Percentiles rank a stretch among this genome's conserved stretches.
Conservation (phyloP, 2,888 invertebrate species). For the Imbricaverruca yamaguchii region DNA sequence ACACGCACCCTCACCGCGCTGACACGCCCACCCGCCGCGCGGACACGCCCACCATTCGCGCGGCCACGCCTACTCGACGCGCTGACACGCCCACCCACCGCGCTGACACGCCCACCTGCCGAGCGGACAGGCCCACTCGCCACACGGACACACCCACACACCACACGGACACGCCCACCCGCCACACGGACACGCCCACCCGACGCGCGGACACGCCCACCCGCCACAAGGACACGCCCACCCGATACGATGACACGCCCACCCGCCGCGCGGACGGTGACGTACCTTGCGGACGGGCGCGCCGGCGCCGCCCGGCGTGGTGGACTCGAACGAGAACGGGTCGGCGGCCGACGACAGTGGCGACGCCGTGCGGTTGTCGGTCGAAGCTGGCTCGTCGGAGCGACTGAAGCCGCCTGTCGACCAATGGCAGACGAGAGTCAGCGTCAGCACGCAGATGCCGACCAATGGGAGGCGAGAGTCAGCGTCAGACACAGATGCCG, state of each 20-base stretch:
- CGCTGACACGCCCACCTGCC: neutral
- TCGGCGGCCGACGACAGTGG: neutral
- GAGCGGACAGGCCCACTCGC: neutral
- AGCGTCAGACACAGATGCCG: too few relatives aligned
- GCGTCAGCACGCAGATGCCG: neutral
- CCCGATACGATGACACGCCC: neutral
- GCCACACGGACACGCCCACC: neutral
- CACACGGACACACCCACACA: neutral
- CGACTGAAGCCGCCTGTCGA: neutral
- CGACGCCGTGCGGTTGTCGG: neutral
- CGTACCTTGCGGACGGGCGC: neutral
- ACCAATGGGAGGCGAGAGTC: too few relatives aligned
- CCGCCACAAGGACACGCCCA: neutral
- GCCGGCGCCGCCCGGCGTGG: neutral
- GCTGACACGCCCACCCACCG: too few relatives aligned
- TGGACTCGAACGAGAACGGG: constrained; percentile 17
- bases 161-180: neutral
- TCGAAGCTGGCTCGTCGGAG: neutral
- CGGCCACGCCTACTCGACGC: too few relatives aligned
- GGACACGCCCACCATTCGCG: too few relatives aligned
- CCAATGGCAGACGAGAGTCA: neutral
- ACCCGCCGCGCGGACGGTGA: neutral
- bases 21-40: too few relatives aligned
- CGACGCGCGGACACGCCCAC: neutral
- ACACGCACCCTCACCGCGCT: too few relatives aligned